Evolutionary conservation across 1,140 invertebrate genomes (phyloP).

Genomic region (Aphaenogaster floridana): DNA sequence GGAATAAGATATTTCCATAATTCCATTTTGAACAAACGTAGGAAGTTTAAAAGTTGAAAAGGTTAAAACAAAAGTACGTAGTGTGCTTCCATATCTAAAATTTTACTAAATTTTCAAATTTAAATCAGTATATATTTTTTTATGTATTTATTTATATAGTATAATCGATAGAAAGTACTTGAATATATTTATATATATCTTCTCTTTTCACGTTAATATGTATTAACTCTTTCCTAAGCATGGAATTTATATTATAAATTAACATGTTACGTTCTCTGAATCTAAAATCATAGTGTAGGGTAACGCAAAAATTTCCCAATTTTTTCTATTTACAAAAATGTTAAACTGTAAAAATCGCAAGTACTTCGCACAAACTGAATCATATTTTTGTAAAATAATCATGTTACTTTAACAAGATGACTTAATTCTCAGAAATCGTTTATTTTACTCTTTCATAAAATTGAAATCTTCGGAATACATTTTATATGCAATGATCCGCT

Average conservation of each 20-base stretch:
- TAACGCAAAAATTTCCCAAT: not conserved
- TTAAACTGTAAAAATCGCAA: not conserved
- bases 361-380: not conserved
- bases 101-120: not conserved
- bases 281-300: not conserved
- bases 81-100: not conserved
- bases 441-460: not conserved
- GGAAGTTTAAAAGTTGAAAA: not conserved
- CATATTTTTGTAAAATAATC: not conserved
- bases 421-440: not conserved
- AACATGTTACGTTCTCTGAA: not conserved
- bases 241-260: conserved; percentile 6
- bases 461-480: not conserved
- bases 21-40: not conserved
- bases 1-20: not conserved
- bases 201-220: not conserved
- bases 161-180: not conserved
- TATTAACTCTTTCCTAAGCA: not conserved
- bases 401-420: not conserved
- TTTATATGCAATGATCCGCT: not conserved
- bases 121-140: not conserved
- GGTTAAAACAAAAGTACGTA: not conserved
- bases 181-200: not conserved
- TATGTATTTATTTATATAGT: not conserved
- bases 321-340: not conserved